Evolutionary conservation across 2,797 vertebrate genomes (phyloP).

Genomic region (Rousettus madagascariensis): DNA sequence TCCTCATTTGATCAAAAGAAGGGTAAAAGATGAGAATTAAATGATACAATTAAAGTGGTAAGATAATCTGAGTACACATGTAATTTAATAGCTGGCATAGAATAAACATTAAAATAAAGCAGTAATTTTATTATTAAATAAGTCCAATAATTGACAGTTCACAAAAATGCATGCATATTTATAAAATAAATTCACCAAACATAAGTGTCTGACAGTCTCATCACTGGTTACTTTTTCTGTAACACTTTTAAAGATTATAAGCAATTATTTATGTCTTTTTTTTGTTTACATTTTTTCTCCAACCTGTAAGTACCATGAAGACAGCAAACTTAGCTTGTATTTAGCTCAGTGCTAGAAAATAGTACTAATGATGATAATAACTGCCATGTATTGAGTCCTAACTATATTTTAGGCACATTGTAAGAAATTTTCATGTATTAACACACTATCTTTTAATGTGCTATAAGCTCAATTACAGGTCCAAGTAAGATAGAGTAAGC

Average conservation of each 20-base stretch:
- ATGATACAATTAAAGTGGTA: not conserved
- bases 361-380: not conserved
- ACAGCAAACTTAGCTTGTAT: not conserved
- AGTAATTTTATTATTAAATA: not conserved
- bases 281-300: not conserved
- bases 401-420: not conserved
- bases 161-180: not conserved
- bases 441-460: not conserved
- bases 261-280: not conserved
- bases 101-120: not conserved
- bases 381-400: not conserved
- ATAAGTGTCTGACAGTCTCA: not conserved
- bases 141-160: not conserved
- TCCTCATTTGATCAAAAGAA: slow-evolving; percentile 1
- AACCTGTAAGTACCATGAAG: not conserved
- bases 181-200: not conserved
- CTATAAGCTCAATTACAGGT: not conserved
- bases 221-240: not conserved
- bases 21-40: not conserved
- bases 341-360: not conserved
- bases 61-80: not conserved
- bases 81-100: not conserved
- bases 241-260: not conserved
- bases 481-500: not conserved
- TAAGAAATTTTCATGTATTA: not conserved